Evolutionary conservation across 2,888 invertebrate genomes (phyloP).

Genomic region (Allophyes oxyacanthae): DNA sequence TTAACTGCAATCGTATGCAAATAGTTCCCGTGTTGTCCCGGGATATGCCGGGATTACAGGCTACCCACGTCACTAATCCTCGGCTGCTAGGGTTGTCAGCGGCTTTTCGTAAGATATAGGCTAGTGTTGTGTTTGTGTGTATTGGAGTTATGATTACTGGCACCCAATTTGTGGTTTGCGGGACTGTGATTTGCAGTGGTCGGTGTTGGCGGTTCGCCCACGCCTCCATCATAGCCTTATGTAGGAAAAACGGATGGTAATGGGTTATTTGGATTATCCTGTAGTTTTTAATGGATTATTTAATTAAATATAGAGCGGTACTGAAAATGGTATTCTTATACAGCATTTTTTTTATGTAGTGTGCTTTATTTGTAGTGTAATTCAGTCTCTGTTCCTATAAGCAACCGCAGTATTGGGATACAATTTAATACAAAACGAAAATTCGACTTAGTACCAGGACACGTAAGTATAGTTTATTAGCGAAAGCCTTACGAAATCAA

Average conservation of each 20-base stretch:
- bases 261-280: conserved; percentile 10
- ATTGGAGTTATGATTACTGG: conserved; percentile 59
- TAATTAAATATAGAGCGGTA: no score
- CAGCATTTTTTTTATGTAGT: no score
- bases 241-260: conserved; percentile 35
- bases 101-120: conserved; percentile 79
- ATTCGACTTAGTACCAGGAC: no score
- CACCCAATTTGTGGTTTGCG: conserved; percentile 56
- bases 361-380: no score
- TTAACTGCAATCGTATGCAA: conserved; percentile 85
- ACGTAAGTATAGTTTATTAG: no score
- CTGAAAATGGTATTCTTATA: no score
- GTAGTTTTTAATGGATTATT: no score
- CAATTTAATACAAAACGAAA: no score
- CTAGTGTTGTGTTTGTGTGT: conserved; percentile 65
- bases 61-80: conserved; percentile 77
- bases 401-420: no score
- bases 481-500: no score
- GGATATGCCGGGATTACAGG: conserved; percentile 72
- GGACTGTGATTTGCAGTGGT: conserved; percentile 50
- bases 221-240: conserved; percentile 26
- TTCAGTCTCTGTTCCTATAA: no score
- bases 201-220: conserved; percentile 47
- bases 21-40: conserved; percentile 70
- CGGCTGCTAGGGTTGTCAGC: conserved; percentile 74